Conservation (phyloP, 1,140 invertebrate species). For the Steinernema khuongi region DNA sequence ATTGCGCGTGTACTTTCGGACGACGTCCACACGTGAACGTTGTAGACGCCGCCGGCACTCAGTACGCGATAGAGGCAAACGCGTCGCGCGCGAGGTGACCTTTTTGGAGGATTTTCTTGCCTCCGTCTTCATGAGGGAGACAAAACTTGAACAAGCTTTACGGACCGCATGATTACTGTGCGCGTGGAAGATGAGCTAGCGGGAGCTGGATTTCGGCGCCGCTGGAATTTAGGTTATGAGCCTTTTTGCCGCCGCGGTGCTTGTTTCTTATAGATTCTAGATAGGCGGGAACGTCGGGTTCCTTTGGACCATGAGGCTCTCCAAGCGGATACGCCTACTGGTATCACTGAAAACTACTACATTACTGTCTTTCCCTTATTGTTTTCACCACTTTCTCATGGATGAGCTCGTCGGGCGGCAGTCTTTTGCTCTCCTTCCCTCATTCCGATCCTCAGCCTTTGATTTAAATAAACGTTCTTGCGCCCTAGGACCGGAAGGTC, state of each 20-base stretch:
- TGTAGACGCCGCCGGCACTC: neutral
- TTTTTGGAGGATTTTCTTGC: neutral
- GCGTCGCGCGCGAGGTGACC: neutral
- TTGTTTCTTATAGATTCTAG: neutral
- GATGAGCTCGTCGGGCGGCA: too few species aligned
- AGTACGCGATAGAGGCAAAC: neutral
- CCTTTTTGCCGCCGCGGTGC: neutral
- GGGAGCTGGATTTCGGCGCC: conserved; percentile 3
- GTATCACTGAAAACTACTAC: neutral
- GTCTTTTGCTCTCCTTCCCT: too few species aligned
- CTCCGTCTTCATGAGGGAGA: neutral
- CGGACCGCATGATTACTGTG: neutral
- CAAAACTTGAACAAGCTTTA: neutral
- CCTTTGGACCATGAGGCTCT: too few species aligned
- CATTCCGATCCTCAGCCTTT: too few species aligned
- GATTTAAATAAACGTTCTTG: too few species aligned
- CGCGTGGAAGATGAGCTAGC: neutral
- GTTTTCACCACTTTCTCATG: too few species aligned
- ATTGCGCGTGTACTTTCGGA: neutral
- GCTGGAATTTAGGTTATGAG: conserved; percentile 1
- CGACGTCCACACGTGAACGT: neutral
- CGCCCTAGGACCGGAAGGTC: too few species aligned
- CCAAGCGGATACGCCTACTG: neutral
- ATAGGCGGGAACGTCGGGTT: neutral
- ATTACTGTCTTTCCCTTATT: neutral